Base-by-base conservation (phyloP, 2,797 vertebrate genomes). In the Vireo griseus region DNA sequence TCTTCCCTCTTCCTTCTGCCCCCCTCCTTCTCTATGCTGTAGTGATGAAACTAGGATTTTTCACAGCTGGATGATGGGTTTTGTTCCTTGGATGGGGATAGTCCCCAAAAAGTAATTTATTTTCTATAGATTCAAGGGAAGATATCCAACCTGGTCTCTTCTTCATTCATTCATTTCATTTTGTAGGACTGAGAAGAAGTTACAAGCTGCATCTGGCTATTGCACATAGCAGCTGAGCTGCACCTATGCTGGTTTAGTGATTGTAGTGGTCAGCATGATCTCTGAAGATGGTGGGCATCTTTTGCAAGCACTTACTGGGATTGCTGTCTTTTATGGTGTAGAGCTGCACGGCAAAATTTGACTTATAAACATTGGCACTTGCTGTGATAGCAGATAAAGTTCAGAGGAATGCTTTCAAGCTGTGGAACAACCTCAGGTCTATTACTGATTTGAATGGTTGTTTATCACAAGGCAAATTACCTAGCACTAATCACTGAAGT, bases 401-500 rank as follows among this genome's bases (percentile, higher is more conserved):
- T 75, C 86, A 94, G 75, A 86, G 63, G 54, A 92, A 94, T 94
- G 86, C 86, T 94, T 94, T 79, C 81, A 86, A 85, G 61, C 79
- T 95, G 67, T 96, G 93, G 85, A 90, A 67, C 69, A 75, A 57
- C 88, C 94, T 94, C 80, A 73, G 77, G 59, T 94, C 93, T 95
- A 82, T 95, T 97, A 97, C 74, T 55, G 88, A 84, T 82, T 95
- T 92, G 90, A 90, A 87, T 88, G 42, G 76, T 93, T 96, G 87
- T 95, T 96, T 95, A 93, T 96, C 94, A 84, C 71, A 65, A 90
- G 83, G 81, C 95, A 81, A 79, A 69, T 97, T 97, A 95, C 92
- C 92, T 96, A 88, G 91, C 92, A 88, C 95, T 95, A 91, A 96
- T 92, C 91, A 91, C 90, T 90, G 61, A 90, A 93, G 90, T 92